Evolutionary conservation across 2,113 vertebrate species (phyloP), one percentile per base, ranked within the genome.

Genomic region (Orthonyx spaldingii): DNA sequence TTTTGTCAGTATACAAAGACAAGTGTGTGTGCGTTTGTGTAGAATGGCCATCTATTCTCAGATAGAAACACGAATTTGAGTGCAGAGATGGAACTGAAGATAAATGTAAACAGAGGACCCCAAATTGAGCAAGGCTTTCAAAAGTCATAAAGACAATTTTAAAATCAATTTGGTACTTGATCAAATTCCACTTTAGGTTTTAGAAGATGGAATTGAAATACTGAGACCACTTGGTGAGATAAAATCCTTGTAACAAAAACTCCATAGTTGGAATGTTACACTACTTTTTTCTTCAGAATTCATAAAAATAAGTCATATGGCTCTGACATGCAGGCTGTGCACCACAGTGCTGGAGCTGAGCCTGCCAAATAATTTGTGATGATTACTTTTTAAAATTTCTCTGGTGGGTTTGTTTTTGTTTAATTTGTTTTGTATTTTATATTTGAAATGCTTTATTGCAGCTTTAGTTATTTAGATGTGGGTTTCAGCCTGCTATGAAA

Each of bases 161-260:
- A 84, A 93, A 95, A 89, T 70, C 71, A 66, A 81, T 84, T 92
- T 93, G 35, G 15, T 55, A 64, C 66, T 92, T 95, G 66, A 90
- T 94, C 46, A 92, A 95, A 88, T 77, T 79, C 70, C 10, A 35
- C 42, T 80, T 88, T 30, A 86, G 46, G 26, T 84, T 88, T 88
- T 47, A 49, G 80, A 93, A 74, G 63, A 90, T 74, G 47, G 52
- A 96, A 86, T 18, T 63, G 44, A 77, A 88, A 59, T 55, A 13
- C 65, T 87, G 56, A 87, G 74, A 78, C 56, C 17, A 30, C 47
- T 30, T 56, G 65, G n/a, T 64, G 81, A 79, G 72, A 87, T 76
- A 89, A 90, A 95, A 66, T 49, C 44, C 47, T 64, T 28, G 52
- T 78, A 89, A 56, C 30, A 77, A 65, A 42, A 91, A 28, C 9